phyloP scores from a whole-genome alignment of 2,113 vertebrate genomes.

The Melanostigma gelatinosum region DNA sequence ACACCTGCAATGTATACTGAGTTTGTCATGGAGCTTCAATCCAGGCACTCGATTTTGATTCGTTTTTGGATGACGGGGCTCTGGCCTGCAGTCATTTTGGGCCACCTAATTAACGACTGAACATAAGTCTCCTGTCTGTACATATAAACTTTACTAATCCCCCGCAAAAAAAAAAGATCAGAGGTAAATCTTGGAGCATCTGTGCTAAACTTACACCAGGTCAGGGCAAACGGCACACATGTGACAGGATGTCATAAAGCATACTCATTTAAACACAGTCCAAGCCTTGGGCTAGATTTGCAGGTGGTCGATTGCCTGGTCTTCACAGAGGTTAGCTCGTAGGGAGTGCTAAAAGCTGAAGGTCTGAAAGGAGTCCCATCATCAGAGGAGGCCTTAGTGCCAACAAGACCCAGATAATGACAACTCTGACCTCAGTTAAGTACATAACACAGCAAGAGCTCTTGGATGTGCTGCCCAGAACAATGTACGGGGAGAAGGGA shows the following conservation, averaged over 20 bases:
- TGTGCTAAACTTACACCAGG: slow-evolving; percentile 68
- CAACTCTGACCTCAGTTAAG: slow-evolving; percentile 94
- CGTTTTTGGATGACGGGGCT: slow-evolving; percentile 1
- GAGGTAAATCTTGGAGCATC: slow-evolving; percentile 41
- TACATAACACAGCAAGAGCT: slow-evolving; percentile 91
- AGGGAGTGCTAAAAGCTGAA: slow-evolving; percentile 85
- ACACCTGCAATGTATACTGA: background rate
- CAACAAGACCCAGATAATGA: slow-evolving; percentile 95
- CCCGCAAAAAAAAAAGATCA: slow-evolving; percentile 39
- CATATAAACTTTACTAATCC: slow-evolving; percentile 54
- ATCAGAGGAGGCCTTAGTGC: slow-evolving; percentile 86
- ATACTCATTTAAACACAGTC: slow-evolving; percentile 77
- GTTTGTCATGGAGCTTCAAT: slow-evolving; percentile 11
- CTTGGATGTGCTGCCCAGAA: slow-evolving; percentile 91
- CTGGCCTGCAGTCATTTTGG: slow-evolving; percentile 14
- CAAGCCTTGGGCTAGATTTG: slow-evolving; percentile 86
- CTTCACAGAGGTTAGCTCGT: slow-evolving; percentile 89
- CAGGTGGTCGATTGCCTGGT: slow-evolving; percentile 89
- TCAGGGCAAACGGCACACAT: slow-evolving; percentile 78
- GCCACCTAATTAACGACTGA: slow-evolving; percentile 37
- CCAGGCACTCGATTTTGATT: slow-evolving; percentile 15
- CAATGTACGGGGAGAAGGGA: slow-evolving; percentile 88
- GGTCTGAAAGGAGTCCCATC: slow-evolving; percentile 87
- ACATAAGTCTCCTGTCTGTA: slow-evolving; percentile 42
- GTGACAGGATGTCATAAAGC: slow-evolving; percentile 85